Evolutionary conservation across 2,797 vertebrate species (phyloP), one percentile per base, ranked within the genome.

Genomic region (Cuculus canorus): DNA sequence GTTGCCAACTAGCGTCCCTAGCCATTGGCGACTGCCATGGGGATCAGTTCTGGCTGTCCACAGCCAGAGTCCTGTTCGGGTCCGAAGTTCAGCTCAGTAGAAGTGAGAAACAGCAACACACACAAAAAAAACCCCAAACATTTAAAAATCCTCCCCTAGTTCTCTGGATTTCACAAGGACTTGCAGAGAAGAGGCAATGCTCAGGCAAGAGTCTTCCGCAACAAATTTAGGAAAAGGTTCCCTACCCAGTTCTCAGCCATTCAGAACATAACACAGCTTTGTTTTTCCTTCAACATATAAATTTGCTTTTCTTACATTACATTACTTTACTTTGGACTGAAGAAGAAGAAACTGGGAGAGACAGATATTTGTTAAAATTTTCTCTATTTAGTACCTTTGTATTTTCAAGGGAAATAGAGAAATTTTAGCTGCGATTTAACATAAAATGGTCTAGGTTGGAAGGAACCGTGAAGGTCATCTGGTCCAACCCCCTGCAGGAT

Each of bases 1-100:
- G 33, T 76, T 86, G 92, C 83, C 86, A 72, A 23, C 91, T 82
- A 76, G 70, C 65, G 92, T 63, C 45, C 54, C 8, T 47, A 61
- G 45, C 13, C 23, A 17, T 18, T 65, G 41, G 0, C 7, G 73
- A 39, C 50, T 4, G 5, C 22, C 63, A 10, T n/a, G 4, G 24
- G 43, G 14, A 37, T 53, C 28, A 10, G 1, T 37, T 68, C 15
- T 4, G 16, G 9, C 10, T 3, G 2, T 9, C n/a, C 23, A 7
- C 25, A 15, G 4, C 5, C 22, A 4, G 7, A 4, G 30, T 1
- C 3, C 2, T 1, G 60, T 47, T 63, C 65, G 37, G 13, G 28
- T 27, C 22, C 14, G 4, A 23, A 60, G 32, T 13, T 28, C 8
- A 35, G 17, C 22, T 61, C 39, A 65, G 5, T 3, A 5, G 0